Base-by-base conservation (phyloP, 2,797 vertebrate species). In the Fistularia commersonii region DNA sequence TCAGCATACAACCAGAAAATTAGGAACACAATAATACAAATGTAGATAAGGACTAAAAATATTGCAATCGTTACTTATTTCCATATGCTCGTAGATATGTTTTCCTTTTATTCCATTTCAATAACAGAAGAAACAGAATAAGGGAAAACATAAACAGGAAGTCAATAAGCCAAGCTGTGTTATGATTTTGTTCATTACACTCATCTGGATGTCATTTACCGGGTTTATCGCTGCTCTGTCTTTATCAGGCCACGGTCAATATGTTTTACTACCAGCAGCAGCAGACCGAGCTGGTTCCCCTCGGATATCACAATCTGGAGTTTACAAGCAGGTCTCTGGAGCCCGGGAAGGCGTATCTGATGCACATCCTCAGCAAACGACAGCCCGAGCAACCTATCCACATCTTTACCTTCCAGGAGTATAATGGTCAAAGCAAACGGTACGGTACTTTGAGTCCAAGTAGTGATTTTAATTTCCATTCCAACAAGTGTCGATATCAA, bases 171-270 rank as follows among this genome's bases (percentile, higher is more conserved):
- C 33, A 6, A 45, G 34, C 36, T 11, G 23, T 15, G 36, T 33
- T 38, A 8, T 57, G 41, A 34, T 15, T 34, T 40, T 35, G 2
- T 53, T 7, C 32, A 34, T 37, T 42, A 3, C 7, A 38, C 1
- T 32, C 7, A 3, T 37, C 13, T 4, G 23, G 23, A 23, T 23
- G 23, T 23, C 23, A 23, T n/a, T n/a, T n/a, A n/a, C n/a, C n/a
- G n/a, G n/a, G n/a, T 14, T 37, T 3, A 23, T 15, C 1, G 14
- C 6, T 15, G 7, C 23, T 37, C 31, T 52, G 34, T 32, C 35
- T 68, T 34, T 42, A 0, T 4, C 75, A 98, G 96, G 92, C 83
- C 56, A 95, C 94, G 0, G 81, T 97, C 69, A 94, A 94, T 84
- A 93, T 98, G 88, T 94, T 98, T 60, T 76, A 83, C 76, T 88